These are phyloP conservation scores for Heptranchias perlo DNA, from an alignment of 2,113 vertebrate genomes.

Conservation along the genomic window DNA sequence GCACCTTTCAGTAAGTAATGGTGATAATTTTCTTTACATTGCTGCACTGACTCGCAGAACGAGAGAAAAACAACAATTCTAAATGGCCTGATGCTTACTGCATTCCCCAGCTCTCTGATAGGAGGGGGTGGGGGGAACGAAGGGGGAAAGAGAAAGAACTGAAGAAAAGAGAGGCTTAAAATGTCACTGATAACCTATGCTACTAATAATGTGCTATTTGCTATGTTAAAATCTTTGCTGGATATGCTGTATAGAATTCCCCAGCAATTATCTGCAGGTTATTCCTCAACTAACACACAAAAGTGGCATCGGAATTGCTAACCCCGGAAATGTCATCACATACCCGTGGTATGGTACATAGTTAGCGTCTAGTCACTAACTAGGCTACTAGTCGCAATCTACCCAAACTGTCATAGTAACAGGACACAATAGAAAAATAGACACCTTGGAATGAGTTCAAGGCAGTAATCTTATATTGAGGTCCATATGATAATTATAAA, in stretches of 20 bases:
- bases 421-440: background rate
- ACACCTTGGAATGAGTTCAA: background rate
- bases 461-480: background rate
- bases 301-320: background rate
- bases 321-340: background rate
- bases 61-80: background rate
- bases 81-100: background rate
- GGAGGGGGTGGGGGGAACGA: background rate
- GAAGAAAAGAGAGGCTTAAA: background rate
- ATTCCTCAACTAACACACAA: background rate
- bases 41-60: background rate
- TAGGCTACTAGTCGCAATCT: background rate
- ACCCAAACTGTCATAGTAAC: background rate
- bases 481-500: background rate
- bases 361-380: background rate
- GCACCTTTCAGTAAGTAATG: background rate
- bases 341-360: background rate
- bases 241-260: background rate
- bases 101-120: background rate
- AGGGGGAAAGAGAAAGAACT: background rate
- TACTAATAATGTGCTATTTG: background rate
- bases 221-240: background rate
- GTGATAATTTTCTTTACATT: background rate
- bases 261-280: background rate
- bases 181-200: background rate